phyloP scores from a whole-genome alignment of 1,140 invertebrate genomes.

The Bombus confusus region DNA sequence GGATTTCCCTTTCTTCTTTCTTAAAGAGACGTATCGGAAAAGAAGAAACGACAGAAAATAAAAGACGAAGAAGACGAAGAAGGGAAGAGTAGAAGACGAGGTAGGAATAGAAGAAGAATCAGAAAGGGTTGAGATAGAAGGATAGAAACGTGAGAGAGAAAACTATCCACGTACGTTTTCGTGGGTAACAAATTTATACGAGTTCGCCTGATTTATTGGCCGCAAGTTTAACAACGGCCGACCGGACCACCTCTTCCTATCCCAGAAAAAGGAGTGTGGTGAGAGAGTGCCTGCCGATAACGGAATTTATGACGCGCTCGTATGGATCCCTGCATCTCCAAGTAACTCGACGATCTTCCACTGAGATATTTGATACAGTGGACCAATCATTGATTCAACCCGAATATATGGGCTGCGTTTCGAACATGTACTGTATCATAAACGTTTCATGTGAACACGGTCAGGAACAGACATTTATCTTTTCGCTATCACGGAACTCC shows the following conservation, averaged over 20 bases:
- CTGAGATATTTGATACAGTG: slow-evolving; percentile 60
- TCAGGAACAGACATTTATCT: slow-evolving; percentile 17
- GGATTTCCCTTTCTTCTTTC: not conserved
- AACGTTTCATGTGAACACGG: slow-evolving; percentile 19
- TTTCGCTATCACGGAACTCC: not conserved
- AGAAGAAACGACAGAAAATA: too few relatives aligned
- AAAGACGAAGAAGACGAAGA: not conserved
- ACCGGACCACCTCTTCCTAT: slow-evolving; percentile 60
- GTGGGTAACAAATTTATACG: slow-evolving; percentile 79
- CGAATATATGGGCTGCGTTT: slow-evolving; percentile 22
- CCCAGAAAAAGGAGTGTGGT: slow-evolving; percentile 58
- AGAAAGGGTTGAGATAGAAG: not conserved
- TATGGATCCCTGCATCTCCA: slow-evolving; percentile 61
- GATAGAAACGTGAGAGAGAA: slow-evolving; percentile 36
- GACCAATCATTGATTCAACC: slow-evolving; percentile 59
- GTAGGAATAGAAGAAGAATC: too few relatives aligned
- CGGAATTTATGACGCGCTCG: slow-evolving; percentile 75
- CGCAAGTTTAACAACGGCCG: slow-evolving; percentile 77
- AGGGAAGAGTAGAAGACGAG: not conserved
- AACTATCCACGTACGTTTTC: slow-evolving; percentile 72
- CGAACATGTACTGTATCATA: slow-evolving; percentile 25
- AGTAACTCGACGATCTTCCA: slow-evolving; percentile 65
- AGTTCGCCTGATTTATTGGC: slow-evolving; percentile 77
- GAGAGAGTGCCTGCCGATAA: slow-evolving; percentile 69
- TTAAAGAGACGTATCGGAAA: slow-evolving; percentile 3